A percentile compares a stretch with the other conserved stretches of the same genome.
Evolutionary conservation across 2,113 vertebrate species (phyloP).

Genomic region (Bothrops jararaca): DNA sequence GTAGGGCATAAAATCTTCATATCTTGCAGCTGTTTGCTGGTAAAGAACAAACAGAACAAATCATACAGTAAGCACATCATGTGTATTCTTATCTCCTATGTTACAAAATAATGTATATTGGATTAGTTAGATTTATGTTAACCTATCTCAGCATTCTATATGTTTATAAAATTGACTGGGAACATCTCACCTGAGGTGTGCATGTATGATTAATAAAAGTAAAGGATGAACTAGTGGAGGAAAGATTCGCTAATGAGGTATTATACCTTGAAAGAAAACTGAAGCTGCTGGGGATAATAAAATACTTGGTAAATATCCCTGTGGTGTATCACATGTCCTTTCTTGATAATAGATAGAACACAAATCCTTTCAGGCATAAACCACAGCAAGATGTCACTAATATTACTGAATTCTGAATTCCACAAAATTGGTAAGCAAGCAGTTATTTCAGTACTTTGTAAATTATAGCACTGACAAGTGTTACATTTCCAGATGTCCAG

Average conservation of each 20-base stretch:
- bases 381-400: conserved; percentile 30
- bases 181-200: neutral
- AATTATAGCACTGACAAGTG: conserved; percentile 10
- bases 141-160: conserved; percentile 4
- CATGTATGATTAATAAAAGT: conserved; percentile 17
- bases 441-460: conserved; percentile 32
- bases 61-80: neutral
- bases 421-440: neutral
- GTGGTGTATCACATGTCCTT: conserved; percentile 20
- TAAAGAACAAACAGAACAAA: neutral
- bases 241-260: conserved; percentile 35
- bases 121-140: neutral
- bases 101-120: neutral
- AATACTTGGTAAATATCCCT: conserved; percentile 46
- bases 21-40: neutral
- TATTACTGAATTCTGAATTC: conserved; percentile 25
- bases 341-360: conserved; percentile 27
- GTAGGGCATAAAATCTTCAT: neutral
- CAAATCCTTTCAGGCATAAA: conserved; percentile 31
- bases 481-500: conserved; percentile 9
- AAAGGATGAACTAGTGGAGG: conserved; percentile 33
- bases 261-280: conserved; percentile 29
- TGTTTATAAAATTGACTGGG: conserved; percentile 5
- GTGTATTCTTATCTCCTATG: neutral
- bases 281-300: conserved; percentile 37